phyloP scores from a whole-genome alignment of 2,797 vertebrate genomes.

The Dallia pectoralis region DNA sequence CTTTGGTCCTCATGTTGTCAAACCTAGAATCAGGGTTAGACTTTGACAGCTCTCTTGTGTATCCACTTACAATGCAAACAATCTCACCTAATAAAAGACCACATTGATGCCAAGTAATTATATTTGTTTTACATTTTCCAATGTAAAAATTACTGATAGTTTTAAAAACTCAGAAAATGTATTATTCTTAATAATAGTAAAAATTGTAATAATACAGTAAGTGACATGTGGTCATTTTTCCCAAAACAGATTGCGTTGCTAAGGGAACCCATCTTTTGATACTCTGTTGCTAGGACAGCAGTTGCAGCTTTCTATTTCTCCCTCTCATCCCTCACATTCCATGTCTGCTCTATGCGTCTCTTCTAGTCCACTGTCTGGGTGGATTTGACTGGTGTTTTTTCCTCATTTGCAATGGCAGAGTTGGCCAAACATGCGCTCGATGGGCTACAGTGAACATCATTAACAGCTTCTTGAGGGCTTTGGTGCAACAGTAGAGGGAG shows the following conservation, averaged over 20 bases:
- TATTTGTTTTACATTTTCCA: too few relatives aligned
- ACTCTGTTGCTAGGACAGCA: slow-evolving; percentile 69
- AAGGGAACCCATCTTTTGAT: slow-evolving; percentile 63
- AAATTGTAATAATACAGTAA: slow-evolving; percentile 7
- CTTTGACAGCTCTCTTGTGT: too few relatives aligned
- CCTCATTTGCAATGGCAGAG: background rate
- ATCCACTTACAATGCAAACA: too few relatives aligned
- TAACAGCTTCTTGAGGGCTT: slow-evolving; percentile 3
- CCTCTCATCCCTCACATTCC: slow-evolving; percentile 33
- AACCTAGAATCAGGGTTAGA: too few relatives aligned
- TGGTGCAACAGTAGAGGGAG: background rate
- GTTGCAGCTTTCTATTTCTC: slow-evolving; percentile 47
- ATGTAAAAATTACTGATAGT: background rate
- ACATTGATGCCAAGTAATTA: too few relatives aligned
- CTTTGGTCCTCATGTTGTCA: too few relatives aligned
- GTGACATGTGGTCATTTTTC: slow-evolving; percentile 51
- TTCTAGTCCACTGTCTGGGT: background rate
- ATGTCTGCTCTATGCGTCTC: slow-evolving; percentile 17
- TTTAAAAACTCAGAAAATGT: background rate
- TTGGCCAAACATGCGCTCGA: background rate
- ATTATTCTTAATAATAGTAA: background rate
- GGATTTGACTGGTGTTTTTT: background rate
- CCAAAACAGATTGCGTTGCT: slow-evolving; percentile 72
- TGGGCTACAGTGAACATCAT: background rate
- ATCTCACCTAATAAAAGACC: too few relatives aligned